A percentile compares a stretch with the other conserved stretches of the same genome.
These are phyloP conservation scores for Onychostoma macrolepis DNA, from an alignment of 2,113 vertebrate genomes.

Conservation along the genomic window DNA sequence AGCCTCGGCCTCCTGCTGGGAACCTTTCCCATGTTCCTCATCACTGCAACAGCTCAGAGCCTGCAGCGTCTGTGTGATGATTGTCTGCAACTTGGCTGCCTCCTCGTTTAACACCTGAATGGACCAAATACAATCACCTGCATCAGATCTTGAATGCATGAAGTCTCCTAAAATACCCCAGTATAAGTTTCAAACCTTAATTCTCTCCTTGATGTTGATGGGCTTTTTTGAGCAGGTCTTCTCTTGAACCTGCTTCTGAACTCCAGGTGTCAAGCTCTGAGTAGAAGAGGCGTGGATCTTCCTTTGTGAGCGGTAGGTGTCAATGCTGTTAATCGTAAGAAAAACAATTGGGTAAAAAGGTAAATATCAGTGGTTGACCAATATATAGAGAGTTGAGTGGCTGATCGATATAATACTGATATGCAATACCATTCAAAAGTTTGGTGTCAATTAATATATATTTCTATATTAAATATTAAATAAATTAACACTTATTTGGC, in stretches of 20 bases:
- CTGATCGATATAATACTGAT: not conserved
- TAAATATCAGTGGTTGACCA: not conserved
- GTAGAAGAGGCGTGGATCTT: slow-evolving; percentile 55
- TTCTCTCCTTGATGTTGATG: slow-evolving; percentile 70
- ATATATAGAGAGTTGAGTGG: not conserved
- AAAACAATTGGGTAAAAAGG: not conserved
- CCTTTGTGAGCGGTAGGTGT: slow-evolving; percentile 75
- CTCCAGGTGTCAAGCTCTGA: slow-evolving; percentile 59
- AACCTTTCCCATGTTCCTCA: slow-evolving; percentile 77
- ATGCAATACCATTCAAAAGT: not conserved
- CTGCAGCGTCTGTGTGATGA: slow-evolving; percentile 79
- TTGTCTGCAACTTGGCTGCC: slow-evolving; percentile 71
- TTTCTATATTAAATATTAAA: not conserved
- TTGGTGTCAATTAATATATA: not conserved
- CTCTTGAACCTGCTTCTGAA: slow-evolving; percentile 54
- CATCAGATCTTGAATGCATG: not conserved
- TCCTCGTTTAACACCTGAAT: slow-evolving; percentile 75
- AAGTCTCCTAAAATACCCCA: not conserved
- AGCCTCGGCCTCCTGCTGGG: slow-evolving; percentile 80
- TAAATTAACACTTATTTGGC: not conserved
- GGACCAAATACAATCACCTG: not conserved
- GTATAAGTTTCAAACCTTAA: slow-evolving; percentile 61
- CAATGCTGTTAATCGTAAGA: slow-evolving; percentile 66
- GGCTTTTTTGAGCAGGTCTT: slow-evolving; percentile 50
- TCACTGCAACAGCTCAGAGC: slow-evolving; percentile 81